Percentiles rank a stretch among this genome's conserved stretches.
Conservation (phyloP, 2,888 invertebrate species). For the Poecilus cupreus region DNA sequence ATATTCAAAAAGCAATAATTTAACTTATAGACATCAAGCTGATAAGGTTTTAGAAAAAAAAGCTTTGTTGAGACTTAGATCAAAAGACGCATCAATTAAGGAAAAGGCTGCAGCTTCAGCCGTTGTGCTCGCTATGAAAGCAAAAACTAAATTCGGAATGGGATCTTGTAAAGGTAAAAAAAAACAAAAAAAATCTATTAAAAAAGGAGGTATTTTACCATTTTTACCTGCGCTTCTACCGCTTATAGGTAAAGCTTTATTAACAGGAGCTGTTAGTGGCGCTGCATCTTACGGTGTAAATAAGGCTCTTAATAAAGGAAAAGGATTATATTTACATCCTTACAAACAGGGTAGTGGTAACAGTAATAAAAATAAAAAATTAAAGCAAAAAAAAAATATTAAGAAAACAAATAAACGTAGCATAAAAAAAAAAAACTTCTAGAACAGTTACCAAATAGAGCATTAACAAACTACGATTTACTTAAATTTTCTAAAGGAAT, state of each 20-base stretch:
- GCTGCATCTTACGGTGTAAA: constrained; percentile 63
- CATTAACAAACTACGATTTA: no score
- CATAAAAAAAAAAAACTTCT: no score
- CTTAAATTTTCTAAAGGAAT: no score
- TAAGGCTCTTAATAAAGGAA: constrained; percentile 4
- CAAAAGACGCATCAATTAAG: constrained; percentile 62
- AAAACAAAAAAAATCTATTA: constrained; percentile 30
- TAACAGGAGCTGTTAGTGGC: constrained; percentile 66
- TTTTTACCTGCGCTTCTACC: constrained; percentile 62
- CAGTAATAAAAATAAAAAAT: neutral
- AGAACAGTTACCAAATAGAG: no score
- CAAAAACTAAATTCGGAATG: constrained; percentile 63
- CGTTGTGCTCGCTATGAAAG: constrained; percentile 64
- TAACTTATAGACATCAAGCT: constrained; percentile 63
- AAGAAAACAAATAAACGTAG: neutral
- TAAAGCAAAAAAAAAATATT: neutral
- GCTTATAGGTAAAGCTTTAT: constrained; percentile 65
- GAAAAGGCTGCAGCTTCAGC: constrained; percentile 64
- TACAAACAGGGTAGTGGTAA: neutral
- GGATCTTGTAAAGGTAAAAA: no score
- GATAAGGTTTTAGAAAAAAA: constrained; percentile 65
- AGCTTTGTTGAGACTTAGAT: constrained; percentile 62
- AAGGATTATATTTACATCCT: constrained; percentile 19
- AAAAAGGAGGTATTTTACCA: constrained; percentile 65
- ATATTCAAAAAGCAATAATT: constrained; percentile 59